phyloP scores from a whole-genome alignment of 2,797 vertebrate species.

The Columba guinea region DNA sequence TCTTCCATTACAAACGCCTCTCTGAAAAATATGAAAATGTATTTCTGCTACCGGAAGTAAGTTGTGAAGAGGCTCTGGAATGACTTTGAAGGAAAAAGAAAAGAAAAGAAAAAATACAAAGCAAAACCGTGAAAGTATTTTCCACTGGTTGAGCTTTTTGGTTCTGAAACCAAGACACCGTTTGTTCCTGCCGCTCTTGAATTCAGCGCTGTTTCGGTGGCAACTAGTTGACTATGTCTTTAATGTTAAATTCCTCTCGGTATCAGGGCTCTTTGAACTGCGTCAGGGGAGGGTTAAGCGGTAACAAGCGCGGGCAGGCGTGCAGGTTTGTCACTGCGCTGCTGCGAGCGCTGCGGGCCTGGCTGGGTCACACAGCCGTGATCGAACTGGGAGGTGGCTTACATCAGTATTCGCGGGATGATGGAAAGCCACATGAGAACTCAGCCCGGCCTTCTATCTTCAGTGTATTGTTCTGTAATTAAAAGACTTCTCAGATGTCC shows the following conservation, averaged over 20 bases:
- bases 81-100: background rate
- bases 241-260: background rate
- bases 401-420: background rate
- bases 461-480: background rate
- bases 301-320: background rate
- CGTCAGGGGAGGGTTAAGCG: background rate
- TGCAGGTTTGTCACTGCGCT: background rate
- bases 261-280: background rate
- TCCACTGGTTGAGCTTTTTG: background rate
- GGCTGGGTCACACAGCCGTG: too few relatives aligned
- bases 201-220: background rate
- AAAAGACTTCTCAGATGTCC: background rate
- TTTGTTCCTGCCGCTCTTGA: background rate
- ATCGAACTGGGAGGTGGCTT: background rate
- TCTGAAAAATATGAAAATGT: background rate
- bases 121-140: background rate
- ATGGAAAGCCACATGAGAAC: background rate
- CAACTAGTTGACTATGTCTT: background rate
- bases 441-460: background rate
- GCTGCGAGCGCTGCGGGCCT: background rate
- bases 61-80: background rate
- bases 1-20: background rate
- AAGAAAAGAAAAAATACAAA: background rate
- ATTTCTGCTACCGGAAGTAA: background rate
- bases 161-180: background rate